These are phyloP conservation scores for Arrhamphus sclerolepis DNA, from an alignment of 2,797 vertebrate species.

Conservation along the genomic window DNA sequence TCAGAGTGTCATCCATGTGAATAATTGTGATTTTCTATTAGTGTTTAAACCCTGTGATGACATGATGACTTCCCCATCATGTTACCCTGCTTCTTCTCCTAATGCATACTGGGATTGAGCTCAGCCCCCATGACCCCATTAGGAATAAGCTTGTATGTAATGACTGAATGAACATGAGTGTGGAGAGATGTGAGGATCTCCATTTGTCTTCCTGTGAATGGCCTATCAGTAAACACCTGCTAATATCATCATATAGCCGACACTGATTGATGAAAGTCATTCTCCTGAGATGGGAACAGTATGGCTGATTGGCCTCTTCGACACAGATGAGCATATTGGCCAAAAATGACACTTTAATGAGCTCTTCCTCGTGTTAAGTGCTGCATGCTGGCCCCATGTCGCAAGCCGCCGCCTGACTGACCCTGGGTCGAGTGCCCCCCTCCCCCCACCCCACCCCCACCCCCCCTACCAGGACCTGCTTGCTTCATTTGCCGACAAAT, in stretches of 20 bases:
- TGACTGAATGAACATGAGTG: slow-evolving; percentile 33
- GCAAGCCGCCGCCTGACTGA: slow-evolving; percentile 65
- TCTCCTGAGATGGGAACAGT: slow-evolving; percentile 67
- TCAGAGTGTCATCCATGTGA: background rate
- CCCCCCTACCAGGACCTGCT: slow-evolving; percentile 52
- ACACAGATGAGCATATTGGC: slow-evolving; percentile 73
- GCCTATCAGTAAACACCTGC: slow-evolving; percentile 77
- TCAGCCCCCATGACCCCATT: slow-evolving; percentile 28
- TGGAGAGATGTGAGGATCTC: slow-evolving; percentile 35
- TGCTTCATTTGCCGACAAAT: slow-evolving; percentile 78
- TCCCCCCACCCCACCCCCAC: slow-evolving; percentile 40
- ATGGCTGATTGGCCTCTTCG: slow-evolving; percentile 66
- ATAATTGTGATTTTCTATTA: slow-evolving; percentile 1
- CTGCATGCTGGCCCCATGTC: slow-evolving; percentile 54
- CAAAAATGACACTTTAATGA: slow-evolving; percentile 84
- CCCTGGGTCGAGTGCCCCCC: slow-evolving; percentile 54
- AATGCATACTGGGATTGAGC: slow-evolving; percentile 31
- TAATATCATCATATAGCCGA: slow-evolving; percentile 62
- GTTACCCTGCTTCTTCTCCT: slow-evolving; percentile 5
- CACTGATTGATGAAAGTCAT: slow-evolving; percentile 73
- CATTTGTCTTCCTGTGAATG: slow-evolving; percentile 66
- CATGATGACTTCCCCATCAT: background rate
- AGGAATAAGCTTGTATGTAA: slow-evolving; percentile 35
- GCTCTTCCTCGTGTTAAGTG: slow-evolving; percentile 73
- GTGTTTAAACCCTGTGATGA: slow-evolving; percentile 1